Evolutionary conservation across 2,888 invertebrate genomes (phyloP), one percentile per base, ranked within the genome.

Genomic region (Callosobruchus maculatus): DNA sequence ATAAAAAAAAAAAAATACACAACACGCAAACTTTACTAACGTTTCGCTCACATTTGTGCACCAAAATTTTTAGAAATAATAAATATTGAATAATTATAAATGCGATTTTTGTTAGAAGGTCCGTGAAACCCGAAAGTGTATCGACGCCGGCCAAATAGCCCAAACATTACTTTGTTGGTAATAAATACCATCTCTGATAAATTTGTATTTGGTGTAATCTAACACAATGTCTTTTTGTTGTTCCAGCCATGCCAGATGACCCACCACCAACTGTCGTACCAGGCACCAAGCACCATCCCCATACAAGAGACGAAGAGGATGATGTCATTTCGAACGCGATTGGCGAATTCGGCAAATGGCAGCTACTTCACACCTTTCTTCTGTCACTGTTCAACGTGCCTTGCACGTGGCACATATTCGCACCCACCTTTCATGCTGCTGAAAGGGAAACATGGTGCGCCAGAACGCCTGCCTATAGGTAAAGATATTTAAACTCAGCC

Each of bases 341-440:
- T 80, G 94, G 94, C 1, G 91, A 93, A 82, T 94, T 92, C 84
- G 94, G 94, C 71, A 90, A 91, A 78, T 94, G 94, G 94, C 94
- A 94, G 86, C 88, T 93, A 75, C 85, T 92, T 77, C 91, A 93
- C 88, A 94, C 94, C 2, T 92, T 94, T 82, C 87, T 94, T 70
- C 87, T 94, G 77, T 93, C 94, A 0, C 88, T 94, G 70, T 92
- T 94, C 88, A 94, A 94, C 82, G 90, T 94, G 81, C 94, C 94
- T 0, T 94, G 94, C 86, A 94, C 94, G 68, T 94, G 93, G 88
- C 94, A 94, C 86, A 94, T 94, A 83, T 93, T 93, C 85, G 90
- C 92, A 72, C 92, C 93, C 67, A 93, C 93, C 0, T 94, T 94
- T 86, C 93, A 92, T 89, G 92, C 92, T 71, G 90, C 90, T 80